Conservation (phyloP, 2,797 vertebrate species). For the Novumbra hubbsi region DNA sequence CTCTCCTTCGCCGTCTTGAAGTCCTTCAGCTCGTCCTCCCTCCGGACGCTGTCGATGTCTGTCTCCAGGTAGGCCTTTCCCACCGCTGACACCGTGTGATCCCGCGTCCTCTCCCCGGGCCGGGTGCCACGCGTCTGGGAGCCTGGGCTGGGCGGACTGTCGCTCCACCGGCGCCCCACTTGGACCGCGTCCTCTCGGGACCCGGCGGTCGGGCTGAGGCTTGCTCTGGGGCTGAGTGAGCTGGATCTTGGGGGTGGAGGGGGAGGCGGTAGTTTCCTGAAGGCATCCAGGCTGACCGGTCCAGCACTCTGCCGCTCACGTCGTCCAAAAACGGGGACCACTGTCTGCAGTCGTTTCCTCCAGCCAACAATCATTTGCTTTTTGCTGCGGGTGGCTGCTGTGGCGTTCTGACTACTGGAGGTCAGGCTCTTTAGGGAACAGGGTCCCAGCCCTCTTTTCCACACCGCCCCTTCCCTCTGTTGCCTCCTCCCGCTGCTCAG, state of each 20-base stretch:
- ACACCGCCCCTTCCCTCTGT: constrained; percentile 26
- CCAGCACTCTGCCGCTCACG: constrained; percentile 78
- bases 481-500: constrained; percentile 42
- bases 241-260: constrained; percentile 8
- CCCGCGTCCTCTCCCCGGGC: constrained; percentile 32
- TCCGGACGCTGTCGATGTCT: constrained; percentile 63
- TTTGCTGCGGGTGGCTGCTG: constrained; percentile 20
- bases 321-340: constrained; percentile 90
- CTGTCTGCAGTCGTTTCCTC: constrained; percentile 70
- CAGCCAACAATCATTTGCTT: constrained; percentile 44
- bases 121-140: constrained; percentile 42
- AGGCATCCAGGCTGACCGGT: constrained; percentile 71
- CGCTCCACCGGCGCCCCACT: constrained; percentile 25
- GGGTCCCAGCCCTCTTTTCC: not conserved
- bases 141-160: constrained; percentile 32
- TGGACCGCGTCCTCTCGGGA: constrained; percentile 22
- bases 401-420: constrained; percentile 29
- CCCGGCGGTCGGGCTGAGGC: not conserved
- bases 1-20: constrained; percentile 35
- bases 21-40: constrained; percentile 39
- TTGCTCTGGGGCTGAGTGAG: not conserved
- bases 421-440: not conserved
- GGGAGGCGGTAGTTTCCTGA: constrained; percentile 47
- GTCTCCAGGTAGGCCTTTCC: constrained; percentile 61
- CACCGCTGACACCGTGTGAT: constrained; percentile 27